Percentiles rank a stretch among this genome's conserved stretches.
phyloP scores from a whole-genome alignment of 2,797 vertebrate species.

The Esox masquinongy region DNA sequence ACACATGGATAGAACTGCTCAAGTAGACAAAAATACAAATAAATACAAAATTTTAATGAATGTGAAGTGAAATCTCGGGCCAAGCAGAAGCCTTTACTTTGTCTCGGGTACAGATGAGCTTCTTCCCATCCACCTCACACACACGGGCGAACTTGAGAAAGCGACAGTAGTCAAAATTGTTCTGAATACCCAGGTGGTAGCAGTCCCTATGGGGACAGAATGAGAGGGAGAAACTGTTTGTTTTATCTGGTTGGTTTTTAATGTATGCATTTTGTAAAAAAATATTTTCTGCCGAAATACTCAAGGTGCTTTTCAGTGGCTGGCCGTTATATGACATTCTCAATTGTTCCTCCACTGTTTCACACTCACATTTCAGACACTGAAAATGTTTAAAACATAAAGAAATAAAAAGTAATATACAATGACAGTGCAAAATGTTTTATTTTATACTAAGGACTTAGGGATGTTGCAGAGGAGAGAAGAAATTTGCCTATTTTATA shows the following conservation, averaged over 20 bases:
- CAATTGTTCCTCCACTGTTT: too few species aligned
- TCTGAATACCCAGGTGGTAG: conserved; percentile 91
- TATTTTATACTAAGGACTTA: too few species aligned
- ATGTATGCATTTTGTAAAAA: not conserved
- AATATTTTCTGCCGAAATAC: not conserved
- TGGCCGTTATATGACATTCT: too few species aligned
- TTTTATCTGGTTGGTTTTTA: not conserved
- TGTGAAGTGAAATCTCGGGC: not conserved
- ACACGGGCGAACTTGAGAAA: conserved; percentile 90
- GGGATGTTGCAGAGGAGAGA: not conserved
- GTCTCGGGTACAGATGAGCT: conserved; percentile 89
- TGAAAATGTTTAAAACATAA: too few species aligned
- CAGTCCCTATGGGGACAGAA: conserved; percentile 80
- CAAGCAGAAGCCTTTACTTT: conserved; percentile 76
- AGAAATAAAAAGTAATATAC: too few species aligned
- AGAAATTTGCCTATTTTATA: not conserved
- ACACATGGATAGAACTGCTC: not conserved
- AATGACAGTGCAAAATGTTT: too few species aligned
- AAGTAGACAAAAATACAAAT: too few species aligned
- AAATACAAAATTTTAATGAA: not conserved
- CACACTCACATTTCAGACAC: too few species aligned
- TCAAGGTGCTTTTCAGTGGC: too few species aligned
- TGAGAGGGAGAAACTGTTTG: not conserved
- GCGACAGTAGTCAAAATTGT: conserved; percentile 91
- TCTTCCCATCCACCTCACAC: conserved; percentile 80